Base-by-base conservation (phyloP, 2,113 vertebrate species). In the Tringa solitaria region DNA sequence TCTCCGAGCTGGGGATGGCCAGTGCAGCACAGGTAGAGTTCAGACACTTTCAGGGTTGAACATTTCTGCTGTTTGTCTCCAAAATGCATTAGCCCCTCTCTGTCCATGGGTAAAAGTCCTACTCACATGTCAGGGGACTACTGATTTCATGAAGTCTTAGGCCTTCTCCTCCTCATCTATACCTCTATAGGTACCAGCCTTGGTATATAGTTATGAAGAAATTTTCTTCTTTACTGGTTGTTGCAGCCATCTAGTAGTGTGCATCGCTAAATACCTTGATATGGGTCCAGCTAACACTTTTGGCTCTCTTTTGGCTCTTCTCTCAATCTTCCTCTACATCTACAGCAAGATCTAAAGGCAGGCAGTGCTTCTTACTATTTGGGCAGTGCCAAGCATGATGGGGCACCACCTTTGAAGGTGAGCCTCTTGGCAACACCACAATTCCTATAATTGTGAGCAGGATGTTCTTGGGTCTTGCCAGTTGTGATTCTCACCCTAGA, bases 341-440 rank as follows among this genome's bases (percentile, higher is more conserved):
- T 37, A 27, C 7, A 41, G 24, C 54, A 54, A 83, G 41, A 22
- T 41, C 32, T 81, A 30, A 84, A 78, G 33, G 56, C 43, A 89
- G 23, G 56, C 37, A 39, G 59, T 57, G 26, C 60, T 46, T 51
- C 69, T 84, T n/a, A 6, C 30, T 60, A 8, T 37, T 24, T 77
- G 32, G 1, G 1, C 9, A 11, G 35, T 46, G 46, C 43, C 59
- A n/a, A 67, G n/a, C 37, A 18, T 5, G 9, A 19, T 0, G 4
- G 23, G 53, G 24, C 30, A 68, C 12, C 18, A 5, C 22, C 30
- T 84, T 70, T 46, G 75, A 50, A 54, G 43, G 13, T n/a, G 41
- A 63, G 23, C 32, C 54, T 90, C 54, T 65, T 37, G 63, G 33
- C 43, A 91, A 3, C 39, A 59, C 18, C 33, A 32, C 18, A 21